A percentile compares a stretch with the other conserved stretches of the same genome.
phyloP scores from a whole-genome alignment of 1,140 invertebrate species.

The Centruroides sculpturatus region DNA sequence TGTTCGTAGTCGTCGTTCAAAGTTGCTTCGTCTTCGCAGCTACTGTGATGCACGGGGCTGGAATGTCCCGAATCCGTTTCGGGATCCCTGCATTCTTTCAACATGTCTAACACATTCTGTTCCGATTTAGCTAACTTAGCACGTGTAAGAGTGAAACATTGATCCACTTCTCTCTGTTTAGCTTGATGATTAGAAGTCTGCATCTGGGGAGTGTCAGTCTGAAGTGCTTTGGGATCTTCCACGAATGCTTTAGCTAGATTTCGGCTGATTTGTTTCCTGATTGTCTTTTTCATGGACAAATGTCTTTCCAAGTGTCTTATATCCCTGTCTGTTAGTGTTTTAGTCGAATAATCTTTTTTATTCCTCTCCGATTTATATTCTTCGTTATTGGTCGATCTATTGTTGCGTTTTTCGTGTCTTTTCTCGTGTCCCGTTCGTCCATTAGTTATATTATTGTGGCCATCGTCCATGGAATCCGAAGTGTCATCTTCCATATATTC shows the following conservation, averaged over 20 bases:
- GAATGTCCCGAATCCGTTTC: constrained; percentile 14
- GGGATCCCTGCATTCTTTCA: constrained; percentile 29
- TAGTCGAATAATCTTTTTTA: constrained; percentile 37
- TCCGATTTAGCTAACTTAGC: constrained; percentile 37
- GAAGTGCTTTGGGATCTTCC: constrained; percentile 54
- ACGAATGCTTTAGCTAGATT: constrained; percentile 56
- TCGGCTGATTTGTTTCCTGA: constrained; percentile 68
- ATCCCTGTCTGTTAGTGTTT: constrained; percentile 46
- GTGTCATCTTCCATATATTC: constrained; percentile 1
- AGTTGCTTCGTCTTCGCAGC: constrained; percentile 5
- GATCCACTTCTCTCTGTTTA: constrained; percentile 45
- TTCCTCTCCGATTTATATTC: constrained; percentile 37
- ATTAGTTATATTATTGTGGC: neutral
- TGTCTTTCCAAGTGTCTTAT: constrained; percentile 62
- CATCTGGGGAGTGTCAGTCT: constrained; percentile 40
- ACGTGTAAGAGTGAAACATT: constrained; percentile 24
- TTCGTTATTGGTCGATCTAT: neutral
- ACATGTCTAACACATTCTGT: constrained; percentile 51
- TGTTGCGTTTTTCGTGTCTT: neutral
- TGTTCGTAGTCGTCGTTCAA: too few species aligned
- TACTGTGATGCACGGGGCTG: constrained; percentile 9
- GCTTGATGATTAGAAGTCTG: constrained; percentile 46
- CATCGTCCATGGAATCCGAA: neutral
- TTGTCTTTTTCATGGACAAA: constrained; percentile 73
- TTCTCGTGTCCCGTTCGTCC: constrained; percentile 7